These are phyloP conservation scores for Alaudala cheleensis DNA, from an alignment of 2,113 vertebrate genomes.

Conservation along the genomic window DNA sequence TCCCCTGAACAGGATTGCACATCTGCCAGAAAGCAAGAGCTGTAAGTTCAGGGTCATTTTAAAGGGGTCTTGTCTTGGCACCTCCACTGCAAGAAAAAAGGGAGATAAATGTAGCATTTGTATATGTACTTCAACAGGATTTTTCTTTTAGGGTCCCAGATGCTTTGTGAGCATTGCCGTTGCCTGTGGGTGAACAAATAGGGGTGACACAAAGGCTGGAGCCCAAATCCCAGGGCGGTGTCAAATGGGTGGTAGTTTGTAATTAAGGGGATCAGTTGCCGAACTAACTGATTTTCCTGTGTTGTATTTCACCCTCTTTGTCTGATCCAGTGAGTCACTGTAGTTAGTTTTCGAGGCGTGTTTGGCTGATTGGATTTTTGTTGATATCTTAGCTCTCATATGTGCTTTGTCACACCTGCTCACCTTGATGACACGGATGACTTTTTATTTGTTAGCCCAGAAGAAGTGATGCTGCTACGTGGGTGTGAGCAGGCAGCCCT, in stretches of 20 bases:
- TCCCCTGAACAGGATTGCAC: neutral
- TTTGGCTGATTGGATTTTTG: constrained; percentile 17
- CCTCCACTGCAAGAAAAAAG: neutral
- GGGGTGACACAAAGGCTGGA: neutral
- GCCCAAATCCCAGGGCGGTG: neutral
- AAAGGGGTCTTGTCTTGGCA: neutral
- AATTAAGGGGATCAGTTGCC: neutral
- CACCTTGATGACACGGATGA: neutral
- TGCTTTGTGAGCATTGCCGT: neutral
- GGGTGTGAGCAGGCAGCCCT: neutral
- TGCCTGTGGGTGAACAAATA: neutral
- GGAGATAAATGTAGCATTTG: neutral
- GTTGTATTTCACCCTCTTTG: neutral
- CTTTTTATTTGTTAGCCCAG: neutral
- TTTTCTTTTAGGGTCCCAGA: neutral
- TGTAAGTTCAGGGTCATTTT: neutral
- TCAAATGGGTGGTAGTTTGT: neutral
- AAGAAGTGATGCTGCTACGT: neutral
- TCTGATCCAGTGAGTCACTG: neutral
- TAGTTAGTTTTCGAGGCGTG: neutral
- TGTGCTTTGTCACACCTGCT: neutral
- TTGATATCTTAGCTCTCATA: neutral
- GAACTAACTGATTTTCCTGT: neutral
- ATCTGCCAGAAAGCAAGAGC: neutral
- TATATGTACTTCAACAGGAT: too few relatives aligned